Base-by-base conservation (phyloP, 2,888 invertebrate genomes). In the Sericinus montela region DNA sequence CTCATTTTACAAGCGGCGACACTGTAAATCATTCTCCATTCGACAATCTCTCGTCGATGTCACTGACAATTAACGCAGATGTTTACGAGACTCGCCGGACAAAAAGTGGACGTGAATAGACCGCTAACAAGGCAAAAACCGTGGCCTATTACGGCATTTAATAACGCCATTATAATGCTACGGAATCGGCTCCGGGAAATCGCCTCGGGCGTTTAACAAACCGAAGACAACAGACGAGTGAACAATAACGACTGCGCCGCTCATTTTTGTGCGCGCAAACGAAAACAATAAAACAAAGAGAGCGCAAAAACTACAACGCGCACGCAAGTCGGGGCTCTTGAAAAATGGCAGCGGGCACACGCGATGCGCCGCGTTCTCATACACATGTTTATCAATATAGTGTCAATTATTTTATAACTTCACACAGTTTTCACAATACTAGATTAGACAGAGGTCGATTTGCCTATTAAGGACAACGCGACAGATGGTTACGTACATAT, bases 211-310 rank as follows among this genome's bases (percentile, higher is more conserved):
- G 62, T 57, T 60, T 57, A 63, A 62, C 69, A 62, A 19, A 30
- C 45, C 32, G 45, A 44, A 57, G 49, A 71, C 70, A 69, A 75
- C 67, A 71, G 72, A 45, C 58, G 67, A 73, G 64, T 69, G 77
- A 80, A 81, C 81, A 80, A 83, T 78, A 74, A 80, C 71, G 71
- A 69, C 63, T 65, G 75, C 40, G 49, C 67, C 73, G 75, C 69
- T 79, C 80, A 79, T 80, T 82, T 82, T 73, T 75, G 72, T 74
- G 69, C 65, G 69, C 67, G 58, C 71, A 70, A 73, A 74, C 69
- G 70, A 76, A 78, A 77, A 80, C 76, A 84, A 82, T 78, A 80
- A 80, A 81, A 81, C 78, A 80, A 78, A 76, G 76, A 72, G 73
- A 72, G 70, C 70, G 75, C 75, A 79, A 80, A 82, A 80, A 80